Percentiles rank a stretch among this genome's conserved stretches.
These are phyloP conservation scores for Microcebus ravelobensis DNA, from an alignment of 2,113 vertebrate genomes.

Conservation along the genomic window DNA sequence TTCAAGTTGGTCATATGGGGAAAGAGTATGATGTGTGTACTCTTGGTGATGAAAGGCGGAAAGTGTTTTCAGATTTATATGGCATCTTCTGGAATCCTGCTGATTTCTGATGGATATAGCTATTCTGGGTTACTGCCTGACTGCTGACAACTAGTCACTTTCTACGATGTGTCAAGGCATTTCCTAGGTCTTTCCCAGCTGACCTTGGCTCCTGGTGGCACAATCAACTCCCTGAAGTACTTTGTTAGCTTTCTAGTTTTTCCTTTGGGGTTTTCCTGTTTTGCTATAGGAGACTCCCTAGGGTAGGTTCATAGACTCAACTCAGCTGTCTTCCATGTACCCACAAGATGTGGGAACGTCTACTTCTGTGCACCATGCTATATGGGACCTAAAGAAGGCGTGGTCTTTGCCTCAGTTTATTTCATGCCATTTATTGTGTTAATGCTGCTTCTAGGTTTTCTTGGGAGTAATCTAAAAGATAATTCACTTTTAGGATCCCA, in stretches of 20 bases:
- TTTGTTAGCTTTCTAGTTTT: neutral
- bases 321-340: neutral
- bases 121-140: neutral
- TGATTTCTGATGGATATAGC: neutral
- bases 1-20: neutral
- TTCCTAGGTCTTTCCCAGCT: neutral
- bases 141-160: neutral
- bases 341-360: neutral
- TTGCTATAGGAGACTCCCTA: neutral
- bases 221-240: neutral
- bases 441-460: neutral
- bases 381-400: neutral
- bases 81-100: neutral
- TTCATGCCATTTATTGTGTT: neutral
- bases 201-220: neutral
- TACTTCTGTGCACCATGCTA: neutral
- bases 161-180: neutral
- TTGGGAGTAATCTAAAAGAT: neutral
- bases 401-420: neutral
- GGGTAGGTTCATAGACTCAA: neutral
- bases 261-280: neutral
- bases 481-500: neutral
- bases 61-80: neutral
- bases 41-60: neutral
- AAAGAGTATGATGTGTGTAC: neutral